Base-by-base conservation (phyloP, 2,113 vertebrate species). In the Macroglossus sobrinus region DNA sequence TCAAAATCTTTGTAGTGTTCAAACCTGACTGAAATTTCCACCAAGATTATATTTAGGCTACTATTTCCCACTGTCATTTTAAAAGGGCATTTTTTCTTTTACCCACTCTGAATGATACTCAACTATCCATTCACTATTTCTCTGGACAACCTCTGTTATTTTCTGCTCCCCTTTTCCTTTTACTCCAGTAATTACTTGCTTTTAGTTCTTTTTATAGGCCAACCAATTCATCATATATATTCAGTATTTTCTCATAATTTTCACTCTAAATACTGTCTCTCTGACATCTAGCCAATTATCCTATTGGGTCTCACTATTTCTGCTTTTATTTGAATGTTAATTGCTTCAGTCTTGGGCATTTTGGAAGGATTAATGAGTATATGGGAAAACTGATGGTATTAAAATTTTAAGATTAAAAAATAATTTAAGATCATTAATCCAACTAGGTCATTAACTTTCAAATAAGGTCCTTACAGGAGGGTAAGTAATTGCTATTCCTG, bases 291-390 rank as follows among this genome's bases (percentile, higher is more conserved):
- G 33, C 89, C 68, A 61, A 26, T n/a, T n/a, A 92, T 93, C 43
- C 45, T 45, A 55, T 5, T 40, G 4, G 0, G 19, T 81, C 71
- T 14, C 71, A 11, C 18, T 82, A n/a, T 78, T 97, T 59, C n/a
- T 92, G 35, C 84, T 96, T 93, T 96, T 96, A 96, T 86, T 96
- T 71, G 91, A 84, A n/a, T 33, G 82, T 30, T 92, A 96, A 89
- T 89, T 82, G 90, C 81, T 85, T 47, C 22, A 33, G 59, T 64
- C 15, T 68, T 79, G 9, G 0, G 18, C 64, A 82, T 88, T 96
- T 97, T 69, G 71, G 89, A 74, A 95, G 79, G 30, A 96, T 95
- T 90, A 95, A 57, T 90, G 38, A 24, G 11, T 92, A 79, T 47
- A 86, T 24, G 35, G 55, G 33, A 26, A 84, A 95, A 95, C 3